Evolutionary conservation across 2,113 vertebrate genomes (phyloP).

Genomic region (Toxotes chatareus): DNA sequence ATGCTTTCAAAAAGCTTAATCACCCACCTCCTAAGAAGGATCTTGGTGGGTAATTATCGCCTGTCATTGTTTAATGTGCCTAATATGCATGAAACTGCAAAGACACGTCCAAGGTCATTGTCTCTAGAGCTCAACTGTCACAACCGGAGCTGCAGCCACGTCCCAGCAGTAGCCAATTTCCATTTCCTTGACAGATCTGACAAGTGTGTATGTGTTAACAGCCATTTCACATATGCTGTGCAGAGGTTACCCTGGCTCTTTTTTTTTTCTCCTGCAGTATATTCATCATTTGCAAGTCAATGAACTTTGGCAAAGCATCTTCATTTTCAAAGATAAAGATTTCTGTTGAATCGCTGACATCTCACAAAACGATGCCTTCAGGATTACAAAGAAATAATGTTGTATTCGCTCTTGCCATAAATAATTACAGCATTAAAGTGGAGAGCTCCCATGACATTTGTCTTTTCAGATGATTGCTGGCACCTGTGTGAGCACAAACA

Average conservation of each 20-base stretch:
- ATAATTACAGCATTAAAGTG: slow-evolving; percentile 39
- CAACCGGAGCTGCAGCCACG: slow-evolving; percentile 3
- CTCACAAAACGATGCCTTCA: slow-evolving; percentile 23
- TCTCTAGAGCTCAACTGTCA: slow-evolving; percentile 43
- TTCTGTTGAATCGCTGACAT: slow-evolving; percentile 35
- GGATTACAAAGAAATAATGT: background rate
- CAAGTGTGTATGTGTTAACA: slow-evolving; percentile 41
- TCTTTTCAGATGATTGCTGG: slow-evolving; percentile 35
- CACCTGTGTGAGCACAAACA: slow-evolving; percentile 5
- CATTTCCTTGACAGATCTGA: slow-evolving; percentile 62
- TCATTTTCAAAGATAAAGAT: slow-evolving; percentile 48
- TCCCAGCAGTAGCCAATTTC: slow-evolving; percentile 47
- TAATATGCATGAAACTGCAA: slow-evolving; percentile 58
- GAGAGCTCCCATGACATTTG: slow-evolving; percentile 16
- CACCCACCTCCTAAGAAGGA: background rate
- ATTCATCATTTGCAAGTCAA: slow-evolving; percentile 71
- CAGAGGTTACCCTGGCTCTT: slow-evolving; percentile 14
- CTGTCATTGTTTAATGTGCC: slow-evolving; percentile 51
- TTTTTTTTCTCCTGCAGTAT: slow-evolving; percentile 13
- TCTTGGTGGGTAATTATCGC: slow-evolving; percentile 53
- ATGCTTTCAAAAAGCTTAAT: slow-evolving; percentile 40
- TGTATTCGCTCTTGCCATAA: slow-evolving; percentile 15
- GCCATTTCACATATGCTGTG: slow-evolving; percentile 39
- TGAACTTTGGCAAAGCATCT: slow-evolving; percentile 45
- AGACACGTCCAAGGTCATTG: slow-evolving; percentile 51